Conservation (phyloP, 2,797 vertebrate species). For the Enteromius anoplus region DNA sequence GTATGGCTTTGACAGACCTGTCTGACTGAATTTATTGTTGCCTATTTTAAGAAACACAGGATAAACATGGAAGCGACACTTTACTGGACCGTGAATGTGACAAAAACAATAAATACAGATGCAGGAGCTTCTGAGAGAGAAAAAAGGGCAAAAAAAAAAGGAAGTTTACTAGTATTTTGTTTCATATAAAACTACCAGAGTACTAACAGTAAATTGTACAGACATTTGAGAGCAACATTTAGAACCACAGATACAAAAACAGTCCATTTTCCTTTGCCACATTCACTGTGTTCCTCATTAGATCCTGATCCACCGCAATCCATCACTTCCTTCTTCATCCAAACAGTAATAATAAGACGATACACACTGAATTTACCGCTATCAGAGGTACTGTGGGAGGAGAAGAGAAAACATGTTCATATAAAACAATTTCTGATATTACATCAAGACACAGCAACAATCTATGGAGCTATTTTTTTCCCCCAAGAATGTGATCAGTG, state of each 20-base stretch:
- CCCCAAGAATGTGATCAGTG: neutral
- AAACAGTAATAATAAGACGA: conserved; percentile 88
- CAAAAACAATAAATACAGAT: neutral
- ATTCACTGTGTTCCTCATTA: neutral
- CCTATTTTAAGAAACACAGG: neutral
- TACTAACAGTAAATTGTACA: conserved; percentile 26
- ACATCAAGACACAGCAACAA: neutral
- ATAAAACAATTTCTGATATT: neutral
- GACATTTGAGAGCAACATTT: conserved; percentile 26
- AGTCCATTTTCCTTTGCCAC: conserved; percentile 46
- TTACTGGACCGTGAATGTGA: conserved; percentile 10
- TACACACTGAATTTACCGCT: conserved; percentile 87
- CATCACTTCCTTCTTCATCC: conserved; percentile 75
- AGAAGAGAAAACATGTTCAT: neutral
- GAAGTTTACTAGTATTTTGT: neutral
- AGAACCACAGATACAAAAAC: conserved; percentile 43
- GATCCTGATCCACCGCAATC: conserved; percentile 31
- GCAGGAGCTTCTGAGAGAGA: neutral
- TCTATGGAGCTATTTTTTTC: neutral
- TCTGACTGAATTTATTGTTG: conserved; percentile 7
- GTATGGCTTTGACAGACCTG: neutral
- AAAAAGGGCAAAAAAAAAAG: neutral
- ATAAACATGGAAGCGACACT: neutral
- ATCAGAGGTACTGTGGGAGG: conserved; percentile 87
- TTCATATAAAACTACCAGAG: conserved; percentile 24